Conservation (phyloP, 2,888 invertebrate genomes). For the Xestia c-nigrum region DNA sequence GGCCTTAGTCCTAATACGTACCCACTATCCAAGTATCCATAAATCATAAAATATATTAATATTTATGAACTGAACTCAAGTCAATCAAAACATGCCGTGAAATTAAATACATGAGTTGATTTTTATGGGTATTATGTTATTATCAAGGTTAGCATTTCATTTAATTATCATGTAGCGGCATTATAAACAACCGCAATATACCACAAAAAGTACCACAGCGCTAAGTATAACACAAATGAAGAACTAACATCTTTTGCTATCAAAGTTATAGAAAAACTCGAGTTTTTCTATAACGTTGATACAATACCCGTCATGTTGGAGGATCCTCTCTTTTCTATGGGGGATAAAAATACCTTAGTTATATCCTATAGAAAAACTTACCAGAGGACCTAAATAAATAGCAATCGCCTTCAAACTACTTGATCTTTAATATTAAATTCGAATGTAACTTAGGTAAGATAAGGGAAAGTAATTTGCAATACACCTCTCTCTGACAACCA, state of each 20-base stretch:
- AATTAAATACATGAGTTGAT: constrained; percentile 25
- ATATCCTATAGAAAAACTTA: neutral
- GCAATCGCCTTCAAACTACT: neutral
- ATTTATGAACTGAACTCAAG: constrained; percentile 45
- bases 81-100: constrained; percentile 29
- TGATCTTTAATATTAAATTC: neutral
- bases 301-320: no score
- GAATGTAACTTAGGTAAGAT: constrained; percentile 9
- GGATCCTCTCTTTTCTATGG: no score
- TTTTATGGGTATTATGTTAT: constrained; percentile 3
- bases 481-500: constrained; percentile 39
- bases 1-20: constrained; percentile 43
- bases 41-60: constrained; percentile 43
- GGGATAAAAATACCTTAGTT: no score
- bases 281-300: no score
- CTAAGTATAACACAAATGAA: no score
- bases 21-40: constrained; percentile 30
- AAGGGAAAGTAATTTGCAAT: constrained; percentile 44
- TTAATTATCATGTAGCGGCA: neutral
- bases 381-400: neutral
- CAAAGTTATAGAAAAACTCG: no score
- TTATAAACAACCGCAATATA: no score
- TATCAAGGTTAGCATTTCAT: constrained; percentile 20
- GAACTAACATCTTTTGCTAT: no score
- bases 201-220: no score